Evolutionary conservation across 2,888 invertebrate genomes (phyloP).

Genomic region (Drosophila gaucha): DNA sequence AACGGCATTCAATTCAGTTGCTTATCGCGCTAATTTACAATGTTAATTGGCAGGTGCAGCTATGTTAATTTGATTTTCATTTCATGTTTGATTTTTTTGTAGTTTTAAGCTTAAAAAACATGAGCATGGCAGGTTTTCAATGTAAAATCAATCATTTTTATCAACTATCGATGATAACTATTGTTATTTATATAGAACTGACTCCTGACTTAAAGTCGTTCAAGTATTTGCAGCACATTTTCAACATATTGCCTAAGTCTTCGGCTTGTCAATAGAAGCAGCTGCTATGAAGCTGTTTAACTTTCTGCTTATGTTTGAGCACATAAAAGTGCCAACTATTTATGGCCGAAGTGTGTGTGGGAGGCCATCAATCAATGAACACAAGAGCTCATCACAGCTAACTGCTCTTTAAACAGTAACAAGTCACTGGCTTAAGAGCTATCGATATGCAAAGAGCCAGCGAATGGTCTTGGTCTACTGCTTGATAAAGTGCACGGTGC

Average conservation of each 20-base stretch:
- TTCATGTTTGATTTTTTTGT: too few species aligned
- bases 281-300: conserved; percentile 24
- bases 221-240: not conserved
- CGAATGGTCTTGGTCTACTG: conserved; percentile 15
- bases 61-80: conserved; percentile 6
- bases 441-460: conserved; percentile 62
- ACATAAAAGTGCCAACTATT: conserved; percentile 47
- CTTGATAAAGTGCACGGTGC: conserved; percentile 14
- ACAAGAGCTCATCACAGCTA: conserved; percentile 12
- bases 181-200: not conserved
- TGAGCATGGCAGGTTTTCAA: not conserved
- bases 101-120: too few species aligned
- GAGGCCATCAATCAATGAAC: conserved; percentile 60
- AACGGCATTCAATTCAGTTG: conserved; percentile 23
- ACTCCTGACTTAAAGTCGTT: not conserved
- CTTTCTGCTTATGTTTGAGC: conserved; percentile 23
- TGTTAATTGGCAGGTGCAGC: conserved; percentile 10
- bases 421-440: conserved; percentile 52
- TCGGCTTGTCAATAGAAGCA: conserved; percentile 15
- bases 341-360: conserved; percentile 46
- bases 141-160: too few species aligned
- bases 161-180: not conserved
- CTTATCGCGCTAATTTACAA: conserved; percentile 16
- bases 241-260: not conserved
- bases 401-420: conserved; percentile 54